phyloP scores from a whole-genome alignment of 2,113 vertebrate species.

The Chionomys nivalis region DNA sequence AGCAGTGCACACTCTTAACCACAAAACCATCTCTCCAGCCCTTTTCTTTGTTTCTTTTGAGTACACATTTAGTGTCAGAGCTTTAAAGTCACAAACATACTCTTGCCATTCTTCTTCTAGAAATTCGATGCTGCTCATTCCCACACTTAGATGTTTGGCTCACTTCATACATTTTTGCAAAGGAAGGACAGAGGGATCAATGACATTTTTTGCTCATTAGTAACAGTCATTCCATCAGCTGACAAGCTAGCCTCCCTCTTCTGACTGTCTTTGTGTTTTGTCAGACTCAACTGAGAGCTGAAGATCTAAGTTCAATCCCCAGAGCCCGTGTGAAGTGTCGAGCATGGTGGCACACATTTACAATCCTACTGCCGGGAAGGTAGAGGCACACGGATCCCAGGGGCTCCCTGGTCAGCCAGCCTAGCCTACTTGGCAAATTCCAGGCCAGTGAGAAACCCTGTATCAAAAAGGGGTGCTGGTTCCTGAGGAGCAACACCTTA shows the following conservation, averaged over 20 bases:
- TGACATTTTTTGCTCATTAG: background rate
- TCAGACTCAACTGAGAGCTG: background rate
- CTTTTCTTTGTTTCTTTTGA: background rate
- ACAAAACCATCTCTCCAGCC: background rate
- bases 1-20: background rate
- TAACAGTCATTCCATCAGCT: background rate
- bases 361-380: background rate
- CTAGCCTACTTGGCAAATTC: background rate
- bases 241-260: background rate
- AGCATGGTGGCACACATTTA: background rate
- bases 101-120: background rate
- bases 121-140: background rate
- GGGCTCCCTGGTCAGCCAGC: too few species aligned
- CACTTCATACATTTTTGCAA: conserved; percentile 2
- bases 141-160: background rate
- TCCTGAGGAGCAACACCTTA: background rate
- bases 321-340: background rate
- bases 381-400: background rate
- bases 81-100: background rate
- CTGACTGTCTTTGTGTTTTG: background rate
- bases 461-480: background rate
- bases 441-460: background rate
- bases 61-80: background rate
- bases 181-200: background rate
- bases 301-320: background rate